Evolutionary conservation across 2,888 invertebrate species (phyloP), one percentile per base, ranked within the genome.

Genomic region (Nemurella pictetii): DNA sequence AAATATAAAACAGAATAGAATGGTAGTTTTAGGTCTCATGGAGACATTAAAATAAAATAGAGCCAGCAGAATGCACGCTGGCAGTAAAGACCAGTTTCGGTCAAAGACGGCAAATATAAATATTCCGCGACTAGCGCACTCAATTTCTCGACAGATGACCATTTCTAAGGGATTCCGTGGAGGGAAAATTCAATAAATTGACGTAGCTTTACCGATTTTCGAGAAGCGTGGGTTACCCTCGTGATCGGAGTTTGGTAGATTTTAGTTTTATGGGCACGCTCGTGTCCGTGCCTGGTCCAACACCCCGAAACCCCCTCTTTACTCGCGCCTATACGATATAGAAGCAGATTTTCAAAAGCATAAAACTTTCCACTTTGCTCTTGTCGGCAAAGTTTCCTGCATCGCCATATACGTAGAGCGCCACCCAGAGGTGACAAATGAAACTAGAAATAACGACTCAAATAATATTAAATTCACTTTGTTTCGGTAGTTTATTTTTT

Each of bases 41-140:
- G 26, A 75, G 28, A 32, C 80, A 80, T 80, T 80, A 80, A 80
- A 80, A 80, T 30, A 80, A 80, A 80, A 80, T 36, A 80, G 15
- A 32, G 0, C 15, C 55, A 55, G 2, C 3, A 20, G 9, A 55
- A 55, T 55, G 55, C 55, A 55, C 55, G 55, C 55, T 55, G 55
- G 55, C 55, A 55, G 55, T 12, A 80, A 30, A 36, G 80, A 28
- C 28, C 75, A 75, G 75, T 28, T 75, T 75, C 28, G 28, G 75
- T 27, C 55, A 55, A 55, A 55, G 12, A 55, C 20, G 55, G 55
- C 9, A 55, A 55, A 55, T 55, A 55, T 55, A 75, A 75, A 75
- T 75, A 75, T 75, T 75, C 75, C 75, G 0, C 26, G 75, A 75
- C 75, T 9, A 28, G 4, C 75, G 4, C 75, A 28, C 75, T 28